phyloP scores from a whole-genome alignment of 2,888 invertebrate genomes.

The Agapostemon virescens region DNA sequence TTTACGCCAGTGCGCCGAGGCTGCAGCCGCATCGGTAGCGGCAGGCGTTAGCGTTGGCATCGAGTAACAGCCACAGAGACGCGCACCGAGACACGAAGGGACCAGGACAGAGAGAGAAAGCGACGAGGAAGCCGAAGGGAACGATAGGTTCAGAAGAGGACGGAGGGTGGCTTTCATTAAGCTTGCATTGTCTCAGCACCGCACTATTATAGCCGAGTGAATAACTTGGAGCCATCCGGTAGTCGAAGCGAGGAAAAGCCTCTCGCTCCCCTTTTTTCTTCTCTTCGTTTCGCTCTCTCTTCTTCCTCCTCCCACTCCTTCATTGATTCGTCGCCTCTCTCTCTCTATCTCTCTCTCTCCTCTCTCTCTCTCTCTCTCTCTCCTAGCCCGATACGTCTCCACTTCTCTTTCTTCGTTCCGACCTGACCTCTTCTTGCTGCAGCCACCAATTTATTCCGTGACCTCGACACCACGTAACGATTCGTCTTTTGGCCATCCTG shows the following conservation, averaged over 20 bases:
- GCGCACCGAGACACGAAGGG: conserved; percentile 26
- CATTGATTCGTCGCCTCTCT: background rate
- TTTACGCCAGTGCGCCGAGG: conserved; percentile 67
- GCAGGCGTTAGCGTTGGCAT: conserved; percentile 45
- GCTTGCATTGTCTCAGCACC: conserved; percentile 76
- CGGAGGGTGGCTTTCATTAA: conserved; percentile 76
- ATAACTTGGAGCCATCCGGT: conserved; percentile 72
- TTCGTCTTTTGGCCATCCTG: conserved; percentile 8
- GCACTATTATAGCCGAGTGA: conserved; percentile 74
- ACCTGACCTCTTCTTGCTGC: background rate
- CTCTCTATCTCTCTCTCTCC: background rate
- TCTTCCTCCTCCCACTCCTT: background rate
- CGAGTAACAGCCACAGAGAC: conserved; percentile 31
- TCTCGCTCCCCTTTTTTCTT: conserved; percentile 16
- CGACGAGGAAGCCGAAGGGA: conserved; percentile 25
- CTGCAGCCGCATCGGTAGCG: conserved; percentile 35
- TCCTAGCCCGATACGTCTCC: conserved; percentile 10
- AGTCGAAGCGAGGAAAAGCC: conserved; percentile 47
- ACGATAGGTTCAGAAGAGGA: conserved; percentile 34
- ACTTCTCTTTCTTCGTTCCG: conserved; percentile 16
- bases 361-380: background rate
- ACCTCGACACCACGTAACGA: conserved; percentile 33
- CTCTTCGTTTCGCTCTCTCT: background rate
- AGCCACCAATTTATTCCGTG: conserved; percentile 60
- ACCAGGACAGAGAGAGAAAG: background rate